A percentile compares a stretch with the other conserved stretches of the same genome.
These are phyloP conservation scores for Germaria angustata DNA, from an alignment of 2,888 invertebrate genomes.

Conservation along the genomic window DNA sequence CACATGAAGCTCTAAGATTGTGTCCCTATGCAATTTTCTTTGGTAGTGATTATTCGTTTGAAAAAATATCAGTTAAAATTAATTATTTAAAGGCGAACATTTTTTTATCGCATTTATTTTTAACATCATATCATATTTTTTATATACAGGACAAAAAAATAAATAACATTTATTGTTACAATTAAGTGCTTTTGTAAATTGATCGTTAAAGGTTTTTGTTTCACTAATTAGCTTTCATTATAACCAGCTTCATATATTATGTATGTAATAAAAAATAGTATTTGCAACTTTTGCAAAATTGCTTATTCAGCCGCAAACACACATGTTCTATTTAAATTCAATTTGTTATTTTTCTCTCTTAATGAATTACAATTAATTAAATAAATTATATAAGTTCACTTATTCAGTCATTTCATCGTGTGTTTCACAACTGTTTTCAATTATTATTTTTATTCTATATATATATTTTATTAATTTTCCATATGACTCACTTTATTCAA, in stretches of 20 bases:
- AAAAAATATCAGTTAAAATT: background rate
- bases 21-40: too few relatives aligned
- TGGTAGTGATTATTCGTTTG: too few relatives aligned
- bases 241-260: constrained; percentile 1
- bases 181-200: background rate
- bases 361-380: constrained; percentile 34
- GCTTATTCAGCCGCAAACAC: constrained; percentile 11
- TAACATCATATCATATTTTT: too few relatives aligned
- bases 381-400: background rate
- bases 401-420: background rate
- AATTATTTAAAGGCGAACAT: background rate
- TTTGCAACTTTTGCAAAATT: constrained; percentile 9
- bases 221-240: constrained; percentile 18
- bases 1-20: too few relatives aligned
- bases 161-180: background rate
- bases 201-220: background rate
- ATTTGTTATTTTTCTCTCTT: constrained; percentile 14
- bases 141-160: background rate
- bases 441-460: constrained; percentile 23
- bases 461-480: constrained; percentile 7
- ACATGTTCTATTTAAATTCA: constrained; percentile 7
- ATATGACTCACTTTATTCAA: background rate
- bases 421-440: constrained; percentile 19
- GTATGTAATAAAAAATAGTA: background rate
- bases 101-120: background rate